phyloP scores from a whole-genome alignment of 2,888 invertebrate genomes.

The Chelonus formosanus region DNA sequence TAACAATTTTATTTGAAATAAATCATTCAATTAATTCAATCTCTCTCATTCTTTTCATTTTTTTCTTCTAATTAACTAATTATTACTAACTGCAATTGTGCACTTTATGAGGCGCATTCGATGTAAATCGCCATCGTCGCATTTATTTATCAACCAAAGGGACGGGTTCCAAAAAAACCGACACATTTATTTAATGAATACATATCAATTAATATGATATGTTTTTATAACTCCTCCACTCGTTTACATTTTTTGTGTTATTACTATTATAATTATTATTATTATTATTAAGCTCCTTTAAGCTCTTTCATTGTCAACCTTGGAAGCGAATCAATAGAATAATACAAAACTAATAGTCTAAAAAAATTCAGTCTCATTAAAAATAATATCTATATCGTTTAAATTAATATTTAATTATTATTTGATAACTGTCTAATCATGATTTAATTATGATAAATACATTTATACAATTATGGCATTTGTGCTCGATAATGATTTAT shows the following conservation, averaged over 20 bases:
- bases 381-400: slow-evolving; percentile 19
- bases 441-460: slow-evolving; percentile 11
- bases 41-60: slow-evolving; percentile 31
- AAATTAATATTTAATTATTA: no score
- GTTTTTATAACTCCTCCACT: slow-evolving; percentile 42
- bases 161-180: slow-evolving; percentile 51
- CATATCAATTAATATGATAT: slow-evolving; percentile 46
- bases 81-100: slow-evolving; percentile 43
- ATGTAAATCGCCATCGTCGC: slow-evolving; percentile 18
- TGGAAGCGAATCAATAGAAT: slow-evolving; percentile 20
- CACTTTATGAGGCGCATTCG: slow-evolving; percentile 27
- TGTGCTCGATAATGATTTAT: slow-evolving; percentile 25
- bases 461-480: slow-evolving; percentile 28
- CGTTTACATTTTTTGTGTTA: slow-evolving; percentile 4
- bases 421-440: neutral
- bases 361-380: slow-evolving; percentile 41
- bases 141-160: slow-evolving; percentile 46
- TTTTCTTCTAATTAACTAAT: slow-evolving; percentile 36
- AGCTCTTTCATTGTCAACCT: slow-evolving; percentile 26
- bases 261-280: no score
- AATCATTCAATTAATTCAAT: slow-evolving; percentile 42
- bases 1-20: slow-evolving; percentile 44
- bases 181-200: slow-evolving; percentile 38
- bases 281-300: neutral
- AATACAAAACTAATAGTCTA: slow-evolving; percentile 36